Evolutionary conservation across 2,888 invertebrate genomes (phyloP).

Genomic region (Octonoba sinensis): DNA sequence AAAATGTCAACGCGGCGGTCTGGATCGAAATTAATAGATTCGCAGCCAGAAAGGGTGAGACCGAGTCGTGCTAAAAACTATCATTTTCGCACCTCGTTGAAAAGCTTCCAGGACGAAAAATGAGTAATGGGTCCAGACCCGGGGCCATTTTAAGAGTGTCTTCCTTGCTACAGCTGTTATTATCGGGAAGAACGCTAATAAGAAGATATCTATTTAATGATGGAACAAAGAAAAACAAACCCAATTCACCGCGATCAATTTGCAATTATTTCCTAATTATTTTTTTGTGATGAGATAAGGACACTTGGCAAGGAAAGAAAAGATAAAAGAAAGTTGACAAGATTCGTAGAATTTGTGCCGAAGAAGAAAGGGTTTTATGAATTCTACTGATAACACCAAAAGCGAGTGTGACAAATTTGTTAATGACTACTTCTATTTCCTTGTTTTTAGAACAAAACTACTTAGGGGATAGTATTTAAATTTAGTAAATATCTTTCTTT

Average conservation of each 20-base stretch:
- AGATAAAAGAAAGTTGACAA: constrained; percentile 1
- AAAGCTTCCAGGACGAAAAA: constrained; percentile 32
- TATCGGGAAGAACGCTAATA: constrained; percentile 46
- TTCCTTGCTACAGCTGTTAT: constrained; percentile 37
- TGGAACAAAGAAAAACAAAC: constrained; percentile 12
- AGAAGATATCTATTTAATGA: constrained; percentile 46
- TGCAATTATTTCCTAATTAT: constrained; percentile 57
- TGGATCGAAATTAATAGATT: constrained; percentile 57
- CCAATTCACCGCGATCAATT: constrained; percentile 40
- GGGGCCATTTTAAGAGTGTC: constrained; percentile 20
- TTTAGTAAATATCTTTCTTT: too few species aligned
- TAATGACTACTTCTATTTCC: constrained; percentile 34
- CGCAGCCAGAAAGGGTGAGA: constrained; percentile 40
- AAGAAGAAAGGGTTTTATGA: constrained; percentile 6
- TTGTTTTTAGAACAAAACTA: neutral
- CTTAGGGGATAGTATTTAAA: too few species aligned
- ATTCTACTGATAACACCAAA: constrained; percentile 30
- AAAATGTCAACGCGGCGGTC: constrained; percentile 44
- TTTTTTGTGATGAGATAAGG: constrained; percentile 12
- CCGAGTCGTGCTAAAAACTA: constrained; percentile 45
- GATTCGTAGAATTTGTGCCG: constrained; percentile 1
- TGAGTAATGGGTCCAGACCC: constrained; percentile 48
- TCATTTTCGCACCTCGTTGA: constrained; percentile 63
- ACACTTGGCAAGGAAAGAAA: neutral
- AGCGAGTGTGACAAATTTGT: constrained; percentile 43